Conservation (phyloP, 2,113 vertebrate species). For the Lasiurus cinereus region DNA sequence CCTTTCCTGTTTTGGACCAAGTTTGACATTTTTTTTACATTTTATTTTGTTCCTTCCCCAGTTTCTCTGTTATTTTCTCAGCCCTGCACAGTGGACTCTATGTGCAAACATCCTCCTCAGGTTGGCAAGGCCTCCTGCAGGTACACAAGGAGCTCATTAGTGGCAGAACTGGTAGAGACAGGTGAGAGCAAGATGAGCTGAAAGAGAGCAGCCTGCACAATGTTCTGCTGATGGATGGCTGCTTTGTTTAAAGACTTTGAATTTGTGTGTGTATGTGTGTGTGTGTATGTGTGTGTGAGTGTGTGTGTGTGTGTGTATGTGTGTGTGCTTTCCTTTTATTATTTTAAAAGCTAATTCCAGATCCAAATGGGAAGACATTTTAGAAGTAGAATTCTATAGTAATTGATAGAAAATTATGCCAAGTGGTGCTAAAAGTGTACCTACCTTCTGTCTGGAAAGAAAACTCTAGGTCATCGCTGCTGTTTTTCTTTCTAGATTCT, state of each 20-base stretch:
- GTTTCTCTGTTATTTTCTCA: not conserved
- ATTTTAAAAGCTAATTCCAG: constrained; percentile 38
- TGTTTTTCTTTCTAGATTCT: not conserved
- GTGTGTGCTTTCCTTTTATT: not conserved
- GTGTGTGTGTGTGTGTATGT: too few relatives aligned
- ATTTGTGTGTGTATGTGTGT: not conserved
- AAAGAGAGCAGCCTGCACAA: not conserved
- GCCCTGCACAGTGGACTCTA: not conserved
- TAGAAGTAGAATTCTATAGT: not conserved
- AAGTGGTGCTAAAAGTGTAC: not conserved
- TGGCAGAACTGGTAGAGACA: not conserved
- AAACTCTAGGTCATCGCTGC: not conserved
- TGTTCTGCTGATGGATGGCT: not conserved
- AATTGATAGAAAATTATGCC: not conserved
- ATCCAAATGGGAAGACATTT: constrained; percentile 13
- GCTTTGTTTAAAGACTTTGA: not conserved
- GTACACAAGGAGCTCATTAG: not conserved
- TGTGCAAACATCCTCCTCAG: not conserved
- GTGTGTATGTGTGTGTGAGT: too few relatives aligned
- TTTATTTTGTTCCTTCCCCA: constrained; percentile 11
- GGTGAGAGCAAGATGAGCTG: not conserved
- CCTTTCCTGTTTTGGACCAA: not conserved
- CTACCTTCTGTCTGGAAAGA: not conserved
- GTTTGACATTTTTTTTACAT: constrained; percentile 1
- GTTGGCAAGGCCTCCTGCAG: not conserved